phyloP scores from a whole-genome alignment of 1,140 invertebrate species.

The Drosophila kikkawai region DNA sequence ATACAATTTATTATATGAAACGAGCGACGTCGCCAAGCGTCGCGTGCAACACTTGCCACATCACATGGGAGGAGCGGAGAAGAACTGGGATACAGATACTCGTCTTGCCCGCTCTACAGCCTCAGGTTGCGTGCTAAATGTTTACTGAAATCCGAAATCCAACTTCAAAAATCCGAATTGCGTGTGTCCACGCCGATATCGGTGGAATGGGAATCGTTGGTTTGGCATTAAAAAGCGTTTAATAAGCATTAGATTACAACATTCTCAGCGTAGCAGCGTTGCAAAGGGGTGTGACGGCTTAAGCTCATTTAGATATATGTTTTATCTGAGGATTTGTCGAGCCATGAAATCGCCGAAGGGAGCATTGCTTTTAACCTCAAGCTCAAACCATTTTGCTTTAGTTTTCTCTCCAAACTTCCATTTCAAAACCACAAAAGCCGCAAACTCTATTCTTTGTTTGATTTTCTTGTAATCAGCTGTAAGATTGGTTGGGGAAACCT shows the following conservation, averaged over 20 bases:
- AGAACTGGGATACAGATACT: conserved; percentile 46
- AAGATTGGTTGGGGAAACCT: conserved; percentile 24
- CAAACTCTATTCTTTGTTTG: conserved; percentile 45
- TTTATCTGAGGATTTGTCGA: conserved; percentile 39
- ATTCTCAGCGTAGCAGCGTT: conserved; percentile 21
- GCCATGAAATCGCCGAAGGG: conserved; percentile 36
- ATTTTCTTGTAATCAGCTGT: conserved; percentile 38
- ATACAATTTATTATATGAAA: conserved; percentile 78
- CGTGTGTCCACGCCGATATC: conserved; percentile 50
- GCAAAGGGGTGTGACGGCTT: conserved; percentile 42
- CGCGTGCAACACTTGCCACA: conserved; percentile 82
- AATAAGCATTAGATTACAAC: conserved; percentile 83
- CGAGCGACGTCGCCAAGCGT: conserved; percentile 59
- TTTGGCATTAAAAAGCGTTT: conserved; percentile 78
- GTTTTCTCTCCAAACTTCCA: conserved; percentile 23
- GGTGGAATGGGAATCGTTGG: conserved; percentile 37
- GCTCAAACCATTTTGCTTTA: conserved; percentile 35
- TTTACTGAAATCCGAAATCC: conserved; percentile 56
- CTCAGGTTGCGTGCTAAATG: conserved; percentile 76
- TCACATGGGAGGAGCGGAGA: conserved; percentile 33
- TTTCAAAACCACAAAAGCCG: conserved; percentile 37
- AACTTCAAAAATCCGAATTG: conserved; percentile 50
- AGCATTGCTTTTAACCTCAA: conserved; percentile 24
- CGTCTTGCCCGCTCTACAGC: conserved; percentile 18
- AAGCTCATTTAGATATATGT: conserved; percentile 55